A percentile compares a stretch with the other conserved stretches of the same genome.
Conservation (phyloP, 2,113 vertebrate genomes). For the Cyphomyrus plagiostoma region DNA sequence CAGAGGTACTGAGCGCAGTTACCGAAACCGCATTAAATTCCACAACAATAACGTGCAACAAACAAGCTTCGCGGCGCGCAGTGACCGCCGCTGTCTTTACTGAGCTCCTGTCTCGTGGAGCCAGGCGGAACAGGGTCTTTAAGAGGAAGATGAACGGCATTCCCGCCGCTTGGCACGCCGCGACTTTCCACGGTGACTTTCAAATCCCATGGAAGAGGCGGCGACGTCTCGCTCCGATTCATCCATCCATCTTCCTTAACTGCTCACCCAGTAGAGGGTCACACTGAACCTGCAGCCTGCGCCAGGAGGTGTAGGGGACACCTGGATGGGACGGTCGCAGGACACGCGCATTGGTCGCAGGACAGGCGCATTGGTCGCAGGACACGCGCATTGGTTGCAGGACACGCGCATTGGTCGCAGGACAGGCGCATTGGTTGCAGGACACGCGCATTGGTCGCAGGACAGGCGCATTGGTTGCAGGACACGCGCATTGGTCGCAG, state of each 20-base stretch:
- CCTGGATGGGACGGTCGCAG: not conserved
- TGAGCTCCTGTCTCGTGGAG: too few relatives aligned
- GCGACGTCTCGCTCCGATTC: not conserved
- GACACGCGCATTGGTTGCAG: not conserved
- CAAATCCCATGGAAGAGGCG: not conserved
- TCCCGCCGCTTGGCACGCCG: not conserved
- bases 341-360: not conserved
- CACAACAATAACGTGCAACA: conserved; percentile 20
- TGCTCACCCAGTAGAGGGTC: not conserved
- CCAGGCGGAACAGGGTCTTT: not conserved
- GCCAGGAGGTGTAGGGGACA: not conserved
- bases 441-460: not conserved
- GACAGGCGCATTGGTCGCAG: not conserved
- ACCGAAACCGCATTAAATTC: conserved; percentile 29
- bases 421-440: not conserved
- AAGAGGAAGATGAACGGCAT: not conserved
- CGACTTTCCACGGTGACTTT: not conserved
- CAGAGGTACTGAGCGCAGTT: conserved; percentile 28
- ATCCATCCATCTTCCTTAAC: not conserved
- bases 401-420: not conserved
- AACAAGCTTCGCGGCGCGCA: conserved; percentile 16
- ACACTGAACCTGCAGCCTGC: not conserved
- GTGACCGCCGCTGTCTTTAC: not conserved
- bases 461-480: not conserved
- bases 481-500: not conserved